Conservation (phyloP, 2,888 invertebrate genomes). For the Lithophane socia region DNA sequence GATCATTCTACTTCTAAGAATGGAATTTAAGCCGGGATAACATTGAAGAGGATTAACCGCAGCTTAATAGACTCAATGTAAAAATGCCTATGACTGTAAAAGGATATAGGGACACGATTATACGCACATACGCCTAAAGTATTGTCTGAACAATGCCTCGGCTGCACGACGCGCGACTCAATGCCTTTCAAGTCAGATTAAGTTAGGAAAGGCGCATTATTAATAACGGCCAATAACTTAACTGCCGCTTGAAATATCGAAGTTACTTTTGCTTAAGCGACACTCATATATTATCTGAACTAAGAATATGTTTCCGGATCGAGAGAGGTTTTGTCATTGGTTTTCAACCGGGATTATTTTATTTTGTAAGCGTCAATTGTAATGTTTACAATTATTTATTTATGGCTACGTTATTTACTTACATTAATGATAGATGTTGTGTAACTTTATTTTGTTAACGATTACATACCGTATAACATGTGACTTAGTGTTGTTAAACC, state of each 20-base stretch:
- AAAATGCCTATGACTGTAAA: constrained; percentile 56
- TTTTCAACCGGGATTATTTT: constrained; percentile 76
- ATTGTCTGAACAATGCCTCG: constrained; percentile 85
- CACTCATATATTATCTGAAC: constrained; percentile 85
- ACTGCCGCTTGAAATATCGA: constrained; percentile 88
- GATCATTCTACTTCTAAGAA: constrained; percentile 37
- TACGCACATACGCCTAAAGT: constrained; percentile 70
- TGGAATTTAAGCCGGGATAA: constrained; percentile 49
- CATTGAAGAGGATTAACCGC: constrained; percentile 58
- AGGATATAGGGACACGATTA: constrained; percentile 57
- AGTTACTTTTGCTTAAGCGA: constrained; percentile 89
- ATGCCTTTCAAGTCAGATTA: constrained; percentile 89
- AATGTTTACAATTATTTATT: constrained; percentile 68
- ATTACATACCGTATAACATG: constrained; percentile 43
- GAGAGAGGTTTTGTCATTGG: constrained; percentile 82
- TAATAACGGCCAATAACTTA: constrained; percentile 90
- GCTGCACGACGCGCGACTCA: constrained; percentile 85
- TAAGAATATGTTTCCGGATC: constrained; percentile 89
- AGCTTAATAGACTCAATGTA: constrained; percentile 62
- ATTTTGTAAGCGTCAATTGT: constrained; percentile 72
- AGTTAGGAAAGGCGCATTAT: constrained; percentile 88
- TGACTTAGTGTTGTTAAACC: constrained; percentile 26
- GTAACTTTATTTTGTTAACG: constrained; percentile 40
- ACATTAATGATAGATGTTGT: constrained; percentile 57
- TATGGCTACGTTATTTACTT: constrained; percentile 63